Base-by-base conservation (phyloP, 2,113 vertebrate species). In the Trichomycterus rosablanca region DNA sequence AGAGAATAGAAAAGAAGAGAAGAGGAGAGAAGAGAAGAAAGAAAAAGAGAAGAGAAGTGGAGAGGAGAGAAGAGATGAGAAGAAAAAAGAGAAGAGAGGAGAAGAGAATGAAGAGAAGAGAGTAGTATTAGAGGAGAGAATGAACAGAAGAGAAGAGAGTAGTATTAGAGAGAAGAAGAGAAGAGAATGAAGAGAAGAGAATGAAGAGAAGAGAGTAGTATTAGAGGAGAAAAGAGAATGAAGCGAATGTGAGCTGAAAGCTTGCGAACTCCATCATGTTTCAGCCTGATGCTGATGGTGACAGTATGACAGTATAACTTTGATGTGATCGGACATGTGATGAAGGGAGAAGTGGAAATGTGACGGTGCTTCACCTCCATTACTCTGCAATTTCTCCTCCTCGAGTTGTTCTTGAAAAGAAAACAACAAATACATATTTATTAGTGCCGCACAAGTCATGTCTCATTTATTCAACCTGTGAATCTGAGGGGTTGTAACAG, bases 301-400 rank as follows among this genome's bases (percentile, higher is more conserved):
- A 65, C 24, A 44, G 52, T 45, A 49, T 54, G 54, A 59, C 51
- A 45, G 15, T 11, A 42, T 42, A 30, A 58, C 45, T 16, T 54
- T 51, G 43, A 73, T 56, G 62, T 54, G 62, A 9, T 53, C 44
- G 39, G 32, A 49, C 42, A 30, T 42, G n/a, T 40, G 32, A 58
- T 23, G 32, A 35, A 48, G 26, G 40, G 19, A 60, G 49, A 24
- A 62, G 44, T 50, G 18, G 44, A 32, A 71, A 63, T 45, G 66
- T 52, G 74, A 76, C 49, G 11, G 44, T 84, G 78, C 79, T 66
- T 87, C 84, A 89, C 87, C 87, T 87, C 80, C 87, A 4, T 88
- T 85, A 78, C 76, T 85, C 73, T 86, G 85, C 75, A 88, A 81
- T 76, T 81, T 83, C 76, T 89, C 85, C 63, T 88, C 87, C 76